These are phyloP conservation scores for Phalangium opilio DNA, from an alignment of 2,888 invertebrate genomes.

Conservation along the genomic window DNA sequence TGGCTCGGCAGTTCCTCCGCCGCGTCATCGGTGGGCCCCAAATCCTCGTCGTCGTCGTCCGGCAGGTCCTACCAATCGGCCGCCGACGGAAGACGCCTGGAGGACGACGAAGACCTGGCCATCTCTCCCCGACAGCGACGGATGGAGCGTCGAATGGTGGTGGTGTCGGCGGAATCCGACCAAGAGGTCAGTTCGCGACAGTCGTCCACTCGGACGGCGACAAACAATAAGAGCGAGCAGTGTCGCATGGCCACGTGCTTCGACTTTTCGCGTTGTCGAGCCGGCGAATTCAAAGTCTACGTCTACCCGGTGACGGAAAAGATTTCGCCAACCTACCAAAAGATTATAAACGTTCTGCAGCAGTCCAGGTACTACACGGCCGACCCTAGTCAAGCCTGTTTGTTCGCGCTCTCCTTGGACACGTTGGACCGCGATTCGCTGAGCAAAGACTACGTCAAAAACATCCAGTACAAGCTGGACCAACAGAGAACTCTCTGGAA, in stretches of 20 bases:
- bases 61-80: no score
- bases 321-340: slow-evolving; percentile 15
- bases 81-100: not conserved
- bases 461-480: slow-evolving; percentile 62
- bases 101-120: not conserved
- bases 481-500: slow-evolving; percentile 60
- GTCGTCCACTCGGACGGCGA: slow-evolving; percentile 5
- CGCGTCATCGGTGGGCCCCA: slow-evolving; percentile 12
- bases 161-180: slow-evolving; percentile 7
- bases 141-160: slow-evolving; percentile 10
- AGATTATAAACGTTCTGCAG: slow-evolving; percentile 18
- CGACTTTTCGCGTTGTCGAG: slow-evolving; percentile 15
- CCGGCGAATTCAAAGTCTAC: slow-evolving; percentile 15
- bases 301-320: slow-evolving; percentile 16
- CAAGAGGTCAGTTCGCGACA: not conserved
- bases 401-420: slow-evolving; percentile 86
- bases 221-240: slow-evolving; percentile 7
- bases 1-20: slow-evolving; percentile 1
- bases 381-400: slow-evolving; percentile 54
- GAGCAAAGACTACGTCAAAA: slow-evolving; percentile 78
- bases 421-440: slow-evolving; percentile 90
- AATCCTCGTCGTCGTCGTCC: no score
- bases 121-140: not conserved
- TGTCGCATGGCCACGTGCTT: slow-evolving; percentile 18
- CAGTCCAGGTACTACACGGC: slow-evolving; percentile 19